Base-by-base conservation (phyloP, 2,888 invertebrate genomes). In the Plutella xylostella region DNA sequence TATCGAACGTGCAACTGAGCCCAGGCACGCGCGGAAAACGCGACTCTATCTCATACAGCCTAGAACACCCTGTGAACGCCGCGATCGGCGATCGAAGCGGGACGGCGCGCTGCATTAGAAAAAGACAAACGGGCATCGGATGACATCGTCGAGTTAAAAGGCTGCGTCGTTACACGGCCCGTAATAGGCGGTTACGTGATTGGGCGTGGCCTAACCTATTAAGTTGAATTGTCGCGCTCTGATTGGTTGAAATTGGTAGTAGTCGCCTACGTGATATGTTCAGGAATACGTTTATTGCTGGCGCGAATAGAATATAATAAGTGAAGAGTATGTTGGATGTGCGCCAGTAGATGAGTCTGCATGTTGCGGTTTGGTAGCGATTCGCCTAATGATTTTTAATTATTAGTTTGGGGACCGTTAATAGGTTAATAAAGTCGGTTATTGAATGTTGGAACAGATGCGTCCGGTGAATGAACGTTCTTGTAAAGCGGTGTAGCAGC, bases 151-250 rank as follows among this genome's bases (percentile, higher is more conserved):
- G 61, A 78, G 76, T 80, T 80, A 80, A 83, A 82, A 82, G 80
- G 75, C 80, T 80, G 72, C 79, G 74, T 79, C 79, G 82, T 82
- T 79, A 82, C 77, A 78, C 79, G 75, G 73, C 65, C 76, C 74
- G 80, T 82, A 83, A 83, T 83, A 83, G 83, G 83, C 82, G 83
- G 83, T 77, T 82, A 83, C 83, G 83, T 83, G 83, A 82, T 72
- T 68, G 82, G 85, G 85, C 83, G 85, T 83, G 85, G 84, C 73
- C 59, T 67, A 51, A 65, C 65, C 80, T 80, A 83, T 83, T 83
- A 82, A 82, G 78, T 78, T 77, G 80, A 79, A 80, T 76, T 75
- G 80, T 78, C 76, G 79, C 74, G 67, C 64, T 70, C 75, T 78
- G 84, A 85, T 85, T 85, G 85, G 85, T 80, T 82, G 68, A 74